A percentile compares a stretch with the other conserved stretches of the same genome.
These are phyloP conservation scores for Epirrita christyi DNA, from an alignment of 2,888 invertebrate genomes.

Conservation along the genomic window DNA sequence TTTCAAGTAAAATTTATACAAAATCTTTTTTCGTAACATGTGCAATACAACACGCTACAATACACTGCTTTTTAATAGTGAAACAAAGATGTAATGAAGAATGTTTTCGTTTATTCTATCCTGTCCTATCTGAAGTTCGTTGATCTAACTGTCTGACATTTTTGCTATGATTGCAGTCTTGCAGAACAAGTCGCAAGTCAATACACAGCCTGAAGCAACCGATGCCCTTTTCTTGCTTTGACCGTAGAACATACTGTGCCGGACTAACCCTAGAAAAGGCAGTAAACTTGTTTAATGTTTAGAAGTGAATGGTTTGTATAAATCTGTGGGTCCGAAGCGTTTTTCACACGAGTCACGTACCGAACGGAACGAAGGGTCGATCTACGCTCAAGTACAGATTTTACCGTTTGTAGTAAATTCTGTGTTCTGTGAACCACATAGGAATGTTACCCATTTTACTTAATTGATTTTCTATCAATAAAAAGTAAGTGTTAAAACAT, in stretches of 20 bases:
- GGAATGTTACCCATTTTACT: not conserved
- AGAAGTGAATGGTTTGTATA: slow-evolving; percentile 19
- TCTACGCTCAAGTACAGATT: not conserved
- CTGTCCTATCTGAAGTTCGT: too few relatives aligned
- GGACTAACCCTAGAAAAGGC: not conserved
- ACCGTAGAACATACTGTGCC: not conserved
- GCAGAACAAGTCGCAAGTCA: too few relatives aligned
- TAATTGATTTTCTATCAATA: not conserved
- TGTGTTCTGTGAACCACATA: too few relatives aligned
- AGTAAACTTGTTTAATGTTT: slow-evolving; percentile 24
- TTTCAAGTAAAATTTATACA: too few relatives aligned
- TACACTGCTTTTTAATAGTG: too few relatives aligned
- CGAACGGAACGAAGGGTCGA: slow-evolving; percentile 6
- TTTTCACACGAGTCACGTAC: slow-evolving; percentile 21
- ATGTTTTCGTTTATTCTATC: too few relatives aligned
- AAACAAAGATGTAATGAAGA: too few relatives aligned
- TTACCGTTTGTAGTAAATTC: slow-evolving; percentile 2
- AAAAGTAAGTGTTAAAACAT: too few relatives aligned
- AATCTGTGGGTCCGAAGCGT: slow-evolving; percentile 10
- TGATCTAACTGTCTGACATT: too few relatives aligned
- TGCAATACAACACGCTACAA: too few relatives aligned
- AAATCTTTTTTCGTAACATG: too few relatives aligned
- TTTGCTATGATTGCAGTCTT: too few relatives aligned
- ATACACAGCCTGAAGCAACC: not conserved
- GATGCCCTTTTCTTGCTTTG: not conserved